Percentiles rank a stretch among this genome's conserved stretches.
Evolutionary conservation across 2,113 vertebrate genomes (phyloP).

Genomic region (Pluvianellus socialis): DNA sequence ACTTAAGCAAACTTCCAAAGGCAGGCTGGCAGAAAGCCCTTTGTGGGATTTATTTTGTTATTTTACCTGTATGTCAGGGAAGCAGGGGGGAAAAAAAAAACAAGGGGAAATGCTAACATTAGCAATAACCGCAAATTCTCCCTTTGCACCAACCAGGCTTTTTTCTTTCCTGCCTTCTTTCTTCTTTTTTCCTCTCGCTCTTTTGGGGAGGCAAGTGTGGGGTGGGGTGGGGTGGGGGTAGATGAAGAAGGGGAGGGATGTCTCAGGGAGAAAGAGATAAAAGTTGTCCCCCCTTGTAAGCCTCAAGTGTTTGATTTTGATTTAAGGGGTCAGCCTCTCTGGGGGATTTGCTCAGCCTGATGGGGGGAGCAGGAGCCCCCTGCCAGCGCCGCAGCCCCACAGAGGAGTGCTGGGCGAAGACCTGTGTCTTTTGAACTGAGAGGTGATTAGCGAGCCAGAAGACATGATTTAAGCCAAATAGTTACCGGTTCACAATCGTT

Average conservation of each 20-base stretch:
- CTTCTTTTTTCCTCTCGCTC: background rate
- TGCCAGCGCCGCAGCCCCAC: rapidly evolving
- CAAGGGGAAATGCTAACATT: background rate
- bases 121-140: slow-evolving; percentile 27
- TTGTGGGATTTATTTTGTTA: slow-evolving; percentile 66
- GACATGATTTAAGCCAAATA: background rate
- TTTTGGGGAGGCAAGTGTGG: background rate
- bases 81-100: background rate
- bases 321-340: background rate
- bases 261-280: background rate
- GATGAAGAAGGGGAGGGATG: background rate
- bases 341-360: background rate
- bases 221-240: no score
- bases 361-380: rapidly evolving
- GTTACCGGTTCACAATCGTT: background rate
- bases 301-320: background rate
- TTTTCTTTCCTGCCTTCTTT: background rate
- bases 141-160: background rate
- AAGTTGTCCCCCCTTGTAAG: background rate
- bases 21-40: slow-evolving; percentile 71
- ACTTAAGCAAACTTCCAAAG: slow-evolving; percentile 83
- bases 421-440: background rate
- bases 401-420: background rate
- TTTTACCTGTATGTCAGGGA: slow-evolving; percentile 65
- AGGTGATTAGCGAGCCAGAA: background rate